These are phyloP conservation scores for Puntigrus tetrazona DNA, from an alignment of 2,113 vertebrate species.

Conservation along the genomic window DNA sequence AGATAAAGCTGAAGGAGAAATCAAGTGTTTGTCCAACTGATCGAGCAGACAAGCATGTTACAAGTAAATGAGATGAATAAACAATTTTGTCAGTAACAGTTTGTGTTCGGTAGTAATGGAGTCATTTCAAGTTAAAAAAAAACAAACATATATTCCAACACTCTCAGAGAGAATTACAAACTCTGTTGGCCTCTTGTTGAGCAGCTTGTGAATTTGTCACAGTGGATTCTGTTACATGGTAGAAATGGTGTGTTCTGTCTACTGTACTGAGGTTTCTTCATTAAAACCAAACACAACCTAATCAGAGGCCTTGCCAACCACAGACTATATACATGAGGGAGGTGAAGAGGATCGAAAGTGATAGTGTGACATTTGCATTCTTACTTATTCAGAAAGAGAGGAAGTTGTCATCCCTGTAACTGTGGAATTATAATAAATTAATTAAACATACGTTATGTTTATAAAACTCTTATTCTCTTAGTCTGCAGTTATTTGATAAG, in stretches of 20 bases:
- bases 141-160: neutral
- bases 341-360: slow-evolving; percentile 4
- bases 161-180: slow-evolving; percentile 18
- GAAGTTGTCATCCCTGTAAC: neutral
- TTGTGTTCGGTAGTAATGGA: slow-evolving; percentile 26
- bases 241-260: slow-evolving; percentile 32
- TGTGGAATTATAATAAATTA: no score
- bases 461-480: neutral
- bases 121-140: neutral
- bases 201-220: slow-evolving; percentile 42
- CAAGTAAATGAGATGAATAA: slow-evolving; percentile 13
- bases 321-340: neutral
- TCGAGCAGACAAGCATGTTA: slow-evolving; percentile 1
- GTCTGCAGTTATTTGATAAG: neutral
- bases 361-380: slow-evolving; percentile 11
- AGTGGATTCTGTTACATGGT: slow-evolving; percentile 45
- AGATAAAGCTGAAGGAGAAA: neutral
- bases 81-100: slow-evolving; percentile 11
- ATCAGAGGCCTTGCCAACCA: slow-evolving; percentile 28
- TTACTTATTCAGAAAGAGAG: neutral
- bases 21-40: slow-evolving; percentile 21
- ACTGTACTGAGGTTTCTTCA: slow-evolving; percentile 19
- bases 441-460: no score
- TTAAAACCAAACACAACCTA: slow-evolving; percentile 37
- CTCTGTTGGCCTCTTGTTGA: slow-evolving; percentile 37